Conservation (phyloP, 1,140 invertebrate genomes). For the Caenorhabditis latens region DNA sequence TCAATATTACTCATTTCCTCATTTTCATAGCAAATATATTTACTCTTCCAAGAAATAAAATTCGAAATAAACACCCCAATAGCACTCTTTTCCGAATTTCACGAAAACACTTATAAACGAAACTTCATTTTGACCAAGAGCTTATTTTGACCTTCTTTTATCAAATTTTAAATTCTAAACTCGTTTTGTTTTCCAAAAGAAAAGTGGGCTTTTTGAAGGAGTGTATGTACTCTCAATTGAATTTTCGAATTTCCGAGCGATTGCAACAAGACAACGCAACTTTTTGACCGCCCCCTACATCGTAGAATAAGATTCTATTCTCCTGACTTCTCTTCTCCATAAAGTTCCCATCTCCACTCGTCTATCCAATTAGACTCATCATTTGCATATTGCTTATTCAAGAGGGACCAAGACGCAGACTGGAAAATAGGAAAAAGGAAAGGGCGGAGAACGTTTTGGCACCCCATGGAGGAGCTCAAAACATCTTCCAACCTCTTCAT, state of each 20-base stretch:
- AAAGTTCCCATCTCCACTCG: background rate
- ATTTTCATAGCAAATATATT: too few species aligned
- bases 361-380: constrained; percentile 25
- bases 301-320: background rate
- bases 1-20: background rate
- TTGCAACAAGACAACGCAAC: background rate
- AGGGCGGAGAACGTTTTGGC: constrained; percentile 38
- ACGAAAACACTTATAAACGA: background rate
- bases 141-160: background rate
- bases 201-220: too few species aligned
- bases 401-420: background rate
- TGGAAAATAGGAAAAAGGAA: background rate
- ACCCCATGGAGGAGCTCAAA: background rate
- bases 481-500: constrained; percentile 6
- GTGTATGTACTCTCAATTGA: background rate
- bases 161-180: constrained; percentile 5
- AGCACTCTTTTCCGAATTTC: background rate
- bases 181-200: background rate
- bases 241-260: background rate
- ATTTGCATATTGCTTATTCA: constrained; percentile 25
- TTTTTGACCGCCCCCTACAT: background rate
- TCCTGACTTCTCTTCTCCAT: background rate
- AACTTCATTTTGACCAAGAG: background rate
- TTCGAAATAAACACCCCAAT: background rate
- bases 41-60: too few species aligned